These are phyloP conservation scores for Synaphobranchus kaupii DNA, from an alignment of 2,797 vertebrate genomes.

Conservation along the genomic window DNA sequence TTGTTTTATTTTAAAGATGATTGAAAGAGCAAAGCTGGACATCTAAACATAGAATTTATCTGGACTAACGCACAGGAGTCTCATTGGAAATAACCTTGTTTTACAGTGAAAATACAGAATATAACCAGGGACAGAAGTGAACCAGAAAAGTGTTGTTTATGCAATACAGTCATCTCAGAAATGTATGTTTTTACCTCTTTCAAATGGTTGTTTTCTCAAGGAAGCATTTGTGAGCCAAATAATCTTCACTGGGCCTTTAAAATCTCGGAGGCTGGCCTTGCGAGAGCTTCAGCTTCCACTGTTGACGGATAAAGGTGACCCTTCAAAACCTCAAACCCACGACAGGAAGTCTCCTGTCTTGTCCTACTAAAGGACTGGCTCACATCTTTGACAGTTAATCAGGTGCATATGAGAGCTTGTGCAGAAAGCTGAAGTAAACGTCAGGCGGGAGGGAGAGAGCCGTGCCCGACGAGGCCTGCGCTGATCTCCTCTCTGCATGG, in stretches of 20 bases:
- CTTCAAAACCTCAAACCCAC: background rate
- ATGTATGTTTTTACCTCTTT: slow-evolving; percentile 11
- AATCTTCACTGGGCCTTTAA: background rate
- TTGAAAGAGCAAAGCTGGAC: background rate
- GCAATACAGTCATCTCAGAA: background rate
- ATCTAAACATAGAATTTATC: background rate
- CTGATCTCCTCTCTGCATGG: slow-evolving; percentile 67
- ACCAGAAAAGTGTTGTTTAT: background rate
- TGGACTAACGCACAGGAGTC: background rate
- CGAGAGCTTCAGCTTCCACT: background rate
- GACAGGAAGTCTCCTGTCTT: background rate
- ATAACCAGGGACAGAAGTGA: background rate
- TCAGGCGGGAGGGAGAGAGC: slow-evolving; percentile 39
- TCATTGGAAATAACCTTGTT: background rate
- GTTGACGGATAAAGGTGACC: background rate
- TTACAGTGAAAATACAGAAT: background rate
- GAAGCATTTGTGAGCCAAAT: slow-evolving; percentile 17
- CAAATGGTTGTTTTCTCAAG: slow-evolving; percentile 29
- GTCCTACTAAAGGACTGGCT: background rate
- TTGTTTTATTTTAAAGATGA: background rate
- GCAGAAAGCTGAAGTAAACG: slow-evolving; percentile 36
- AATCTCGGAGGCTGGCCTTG: background rate
- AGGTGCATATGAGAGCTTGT: background rate
- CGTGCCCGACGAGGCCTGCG: slow-evolving; percentile 60
- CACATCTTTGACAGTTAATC: background rate